phyloP scores from a whole-genome alignment of 1,140 invertebrate species.

The Sycobia sp. region DNA sequence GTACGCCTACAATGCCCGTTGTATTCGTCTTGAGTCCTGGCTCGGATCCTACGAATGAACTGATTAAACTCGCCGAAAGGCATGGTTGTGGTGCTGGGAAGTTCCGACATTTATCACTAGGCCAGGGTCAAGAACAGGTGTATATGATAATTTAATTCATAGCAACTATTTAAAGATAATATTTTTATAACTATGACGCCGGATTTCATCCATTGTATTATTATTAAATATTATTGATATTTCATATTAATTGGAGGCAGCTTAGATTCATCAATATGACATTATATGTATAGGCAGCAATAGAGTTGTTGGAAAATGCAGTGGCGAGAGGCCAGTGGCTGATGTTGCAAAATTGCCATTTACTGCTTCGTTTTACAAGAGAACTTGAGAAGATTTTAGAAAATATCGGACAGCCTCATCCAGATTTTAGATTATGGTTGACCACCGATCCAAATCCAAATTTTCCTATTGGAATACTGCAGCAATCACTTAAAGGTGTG shows the following conservation, averaged over 20 bases:
- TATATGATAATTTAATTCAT: slow-evolving; percentile 1
- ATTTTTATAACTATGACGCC: too few relatives aligned
- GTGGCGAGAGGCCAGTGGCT: slow-evolving; percentile 83
- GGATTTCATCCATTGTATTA: too few relatives aligned
- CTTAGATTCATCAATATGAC: not conserved
- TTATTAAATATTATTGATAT: too few relatives aligned
- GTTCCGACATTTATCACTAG: slow-evolving; percentile 83
- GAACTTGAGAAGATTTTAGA: slow-evolving; percentile 84
- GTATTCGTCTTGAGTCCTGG: slow-evolving; percentile 88
- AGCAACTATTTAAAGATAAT: too few relatives aligned
- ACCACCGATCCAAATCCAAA: slow-evolving; percentile 83
- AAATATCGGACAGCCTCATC: slow-evolving; percentile 77
- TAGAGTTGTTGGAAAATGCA: slow-evolving; percentile 74
- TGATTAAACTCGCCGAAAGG: slow-evolving; percentile 84
- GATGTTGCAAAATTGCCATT: slow-evolving; percentile 89
- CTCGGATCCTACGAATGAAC: slow-evolving; percentile 83
- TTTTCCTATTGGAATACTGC: slow-evolving; percentile 88
- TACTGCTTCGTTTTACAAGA: slow-evolving; percentile 78
- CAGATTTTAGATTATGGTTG: slow-evolving; percentile 90
- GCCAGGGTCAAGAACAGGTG: slow-evolving; percentile 86
- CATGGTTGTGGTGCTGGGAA: slow-evolving; percentile 73
- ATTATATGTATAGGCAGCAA: slow-evolving; percentile 64
- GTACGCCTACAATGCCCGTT: slow-evolving; percentile 76
- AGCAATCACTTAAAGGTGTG: slow-evolving; percentile 81
- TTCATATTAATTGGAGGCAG: not conserved